Base-by-base conservation (phyloP, 2,797 vertebrate species). In the Steatocranus sp. region DNA sequence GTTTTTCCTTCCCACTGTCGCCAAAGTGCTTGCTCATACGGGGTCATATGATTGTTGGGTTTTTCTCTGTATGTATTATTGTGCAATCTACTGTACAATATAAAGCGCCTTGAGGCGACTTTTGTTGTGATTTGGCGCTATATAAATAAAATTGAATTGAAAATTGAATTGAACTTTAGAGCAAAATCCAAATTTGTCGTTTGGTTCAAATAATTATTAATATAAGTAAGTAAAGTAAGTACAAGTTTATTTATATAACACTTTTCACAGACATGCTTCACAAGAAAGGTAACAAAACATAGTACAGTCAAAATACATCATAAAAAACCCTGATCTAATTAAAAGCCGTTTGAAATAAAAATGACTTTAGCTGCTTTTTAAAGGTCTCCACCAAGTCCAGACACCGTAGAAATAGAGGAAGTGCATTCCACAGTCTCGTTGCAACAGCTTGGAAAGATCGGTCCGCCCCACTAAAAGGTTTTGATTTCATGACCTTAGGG, bases 171-270 rank as follows among this genome's bases (percentile, higher is more conserved):
- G n/a, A n/a, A 15, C 12, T 41, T 9, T 0, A 38, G 61, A 66
- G 36, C 12, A 38, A 66, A 41, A 4, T 66, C 34, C 7, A 23
- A 36, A 38, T 38, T 38, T 38, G n/a, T n/a, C 1, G 0, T 36
- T 36, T 61, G 1, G 11, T 36, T 61, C 11, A 61, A 61, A 61
- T 61, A n/a, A 61, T 36, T n/a, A 61, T 66, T 38, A 23, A 23
- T 27, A 58, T 7, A 56, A 56, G 1, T 30, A 30, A 56, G 5
- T 56, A 56, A 17, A 18, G 25, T 32, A 56, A 56, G 15, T 58
- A 18, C 30, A 58, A 32, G 54, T 11, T 58, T 10, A 32, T 53
- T 14, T 25, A 25, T 53, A 53, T 53, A 53, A 1, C 11, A 25
- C 11, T 25, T 51, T 25, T 51, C 50, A 25, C 11, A 53, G 50